Evolutionary conservation across 2,888 invertebrate species (phyloP), one percentile per base, ranked within the genome.

Genomic region (Plemyria rubiginata): DNA sequence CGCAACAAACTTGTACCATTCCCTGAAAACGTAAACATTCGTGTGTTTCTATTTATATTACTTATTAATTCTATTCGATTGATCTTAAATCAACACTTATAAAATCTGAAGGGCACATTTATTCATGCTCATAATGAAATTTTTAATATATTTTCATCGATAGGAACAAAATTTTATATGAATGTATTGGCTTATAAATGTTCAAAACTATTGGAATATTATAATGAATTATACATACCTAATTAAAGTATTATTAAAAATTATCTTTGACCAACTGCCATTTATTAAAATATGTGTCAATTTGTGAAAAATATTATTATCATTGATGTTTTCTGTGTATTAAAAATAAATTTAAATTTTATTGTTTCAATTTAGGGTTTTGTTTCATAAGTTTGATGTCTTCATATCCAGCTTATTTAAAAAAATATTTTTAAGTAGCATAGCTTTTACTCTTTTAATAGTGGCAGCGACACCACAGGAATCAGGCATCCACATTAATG

Each of bases 191-290:
- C 80, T 82, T 81, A 79, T 76, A 65, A 69, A 65, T 65, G 65
- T 68, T 67, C 66, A 48, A 22, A 73, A 73, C 63, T 70, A 67
- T 54, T 59, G 54, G 56, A 53, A 50, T 65, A 61, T 66, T 70
- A 71, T 56, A 69, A 71, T 70, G 59, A 70, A 59, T 54, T 57
- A 68, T 60, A 61, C 41, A 48, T 55, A 49, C 29, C n/a, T 32
- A 63, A 62, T 62, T 68, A 46, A 68, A 65, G 50, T 65, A 68
- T 64, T 54, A 54, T 51, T 51, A 57, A 54, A 41, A 72, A 22
- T 22, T 68, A 71, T 71, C 73, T 77, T 77, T 80, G 86, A 86
- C 87, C 86, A 87, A 81, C 80, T 81, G 80, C 80, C 80, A 77
- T 79, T 77, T 75, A 70, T 63, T 69, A 65, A 75, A 71, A 76